These are phyloP conservation scores for Erebia aethiops DNA, from an alignment of 2,888 invertebrate species.

Conservation along the genomic window DNA sequence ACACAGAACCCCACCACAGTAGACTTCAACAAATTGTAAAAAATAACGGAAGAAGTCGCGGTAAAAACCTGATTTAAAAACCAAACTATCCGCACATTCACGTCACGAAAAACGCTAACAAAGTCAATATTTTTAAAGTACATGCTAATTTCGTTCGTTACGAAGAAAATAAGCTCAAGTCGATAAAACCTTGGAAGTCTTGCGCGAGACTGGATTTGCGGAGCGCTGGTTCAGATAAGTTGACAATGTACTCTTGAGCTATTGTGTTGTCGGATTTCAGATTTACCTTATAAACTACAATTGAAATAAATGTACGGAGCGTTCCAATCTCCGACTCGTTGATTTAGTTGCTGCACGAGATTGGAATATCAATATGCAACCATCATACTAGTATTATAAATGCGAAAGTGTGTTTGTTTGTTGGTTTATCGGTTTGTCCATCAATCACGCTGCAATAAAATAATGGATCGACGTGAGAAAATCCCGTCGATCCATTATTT, in stretches of 20 bases:
- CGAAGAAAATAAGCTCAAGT: constrained; percentile 5
- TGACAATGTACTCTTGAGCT: constrained; percentile 19
- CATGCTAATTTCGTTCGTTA: constrained; percentile 12
- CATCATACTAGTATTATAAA: too few relatives aligned
- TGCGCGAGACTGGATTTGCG: constrained; percentile 4
- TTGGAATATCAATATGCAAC: constrained; percentile 6
- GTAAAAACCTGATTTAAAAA: background rate
- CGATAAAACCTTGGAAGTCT: constrained; percentile 10
- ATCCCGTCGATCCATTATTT: too few relatives aligned
- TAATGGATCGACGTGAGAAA: too few relatives aligned
- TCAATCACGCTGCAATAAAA: too few relatives aligned
- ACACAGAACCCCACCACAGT: too few relatives aligned
- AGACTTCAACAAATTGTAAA: too few relatives aligned
- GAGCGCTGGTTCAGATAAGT: constrained; percentile 17
- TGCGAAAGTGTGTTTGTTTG: too few relatives aligned
- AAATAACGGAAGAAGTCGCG: too few relatives aligned
- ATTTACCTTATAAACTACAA: constrained; percentile 20
- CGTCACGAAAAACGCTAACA: background rate
- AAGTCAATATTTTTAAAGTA: constrained; percentile 4
- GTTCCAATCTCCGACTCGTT: background rate
- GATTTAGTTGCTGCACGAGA: constrained; percentile 11
- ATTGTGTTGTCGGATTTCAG: constrained; percentile 19
- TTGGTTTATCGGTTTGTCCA: too few relatives aligned
- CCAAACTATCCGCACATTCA: constrained; percentile 2
- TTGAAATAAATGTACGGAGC: constrained; percentile 15